Conservation (phyloP, 2,113 vertebrate species). For the Puffinus mauretanicus region DNA sequence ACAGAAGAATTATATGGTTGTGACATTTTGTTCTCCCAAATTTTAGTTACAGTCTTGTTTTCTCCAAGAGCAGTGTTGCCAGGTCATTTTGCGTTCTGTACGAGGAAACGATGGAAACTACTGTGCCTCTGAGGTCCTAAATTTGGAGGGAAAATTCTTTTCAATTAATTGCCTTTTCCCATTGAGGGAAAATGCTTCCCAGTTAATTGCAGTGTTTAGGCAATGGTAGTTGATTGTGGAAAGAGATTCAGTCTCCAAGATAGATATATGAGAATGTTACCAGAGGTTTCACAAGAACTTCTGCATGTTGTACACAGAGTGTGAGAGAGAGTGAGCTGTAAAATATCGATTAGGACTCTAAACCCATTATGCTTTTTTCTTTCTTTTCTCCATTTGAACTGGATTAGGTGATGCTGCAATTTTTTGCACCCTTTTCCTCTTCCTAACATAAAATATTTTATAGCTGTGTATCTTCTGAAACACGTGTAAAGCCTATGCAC, state of each 20-base stretch:
- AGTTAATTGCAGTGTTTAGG: neutral
- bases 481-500: neutral
- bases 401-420: neutral
- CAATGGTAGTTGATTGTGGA: neutral
- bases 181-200: neutral
- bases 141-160: neutral
- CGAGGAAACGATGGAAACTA: neutral
- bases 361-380: neutral
- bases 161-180: neutral
- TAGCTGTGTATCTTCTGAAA: neutral
- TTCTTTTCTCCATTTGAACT: neutral
- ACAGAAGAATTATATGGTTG: slow-evolving; percentile 14
- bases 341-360: neutral
- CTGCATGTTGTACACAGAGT: neutral
- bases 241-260: neutral
- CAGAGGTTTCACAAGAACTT: neutral
- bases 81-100: neutral
- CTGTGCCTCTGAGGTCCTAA: neutral
- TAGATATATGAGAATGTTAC: neutral
- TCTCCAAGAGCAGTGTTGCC: neutral
- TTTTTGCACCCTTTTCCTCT: neutral
- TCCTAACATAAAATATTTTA: neutral
- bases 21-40: slow-evolving; percentile 38
- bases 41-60: neutral
- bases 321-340: neutral